Evolutionary conservation across 2,888 invertebrate species (phyloP).

Genomic region (Cephus pulcher): DNA sequence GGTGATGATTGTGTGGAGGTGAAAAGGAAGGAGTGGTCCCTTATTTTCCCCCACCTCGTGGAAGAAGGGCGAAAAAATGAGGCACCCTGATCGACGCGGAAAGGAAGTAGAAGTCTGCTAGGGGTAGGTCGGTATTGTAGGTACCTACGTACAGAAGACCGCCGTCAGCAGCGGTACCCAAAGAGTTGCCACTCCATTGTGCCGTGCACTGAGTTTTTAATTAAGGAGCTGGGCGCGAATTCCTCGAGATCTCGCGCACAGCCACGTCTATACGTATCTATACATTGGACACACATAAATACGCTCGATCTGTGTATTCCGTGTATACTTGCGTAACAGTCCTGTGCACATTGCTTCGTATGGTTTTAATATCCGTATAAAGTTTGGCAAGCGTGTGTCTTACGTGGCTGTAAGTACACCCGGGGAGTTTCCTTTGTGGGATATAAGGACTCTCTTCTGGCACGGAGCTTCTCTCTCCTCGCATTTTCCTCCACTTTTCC

Average conservation of each 20-base stretch:
- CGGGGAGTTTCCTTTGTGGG: slow-evolving; percentile 33
- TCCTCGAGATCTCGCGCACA: slow-evolving; percentile 47
- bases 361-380: too few species aligned
- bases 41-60: not conserved
- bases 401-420: too few species aligned
- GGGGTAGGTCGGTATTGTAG: slow-evolving; percentile 38
- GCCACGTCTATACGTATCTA: slow-evolving; percentile 12
- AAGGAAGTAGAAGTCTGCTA: slow-evolving; percentile 34
- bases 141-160: slow-evolving; percentile 27
- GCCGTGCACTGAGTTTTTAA: slow-evolving; percentile 60
- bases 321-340: too few species aligned
- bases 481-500: slow-evolving; percentile 29
- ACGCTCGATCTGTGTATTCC: not conserved
- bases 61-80: slow-evolving; percentile 10
- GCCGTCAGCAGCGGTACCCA: slow-evolving; percentile 36
- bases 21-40: slow-evolving; percentile 1
- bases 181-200: slow-evolving; percentile 63
- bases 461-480: slow-evolving; percentile 19
- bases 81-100: slow-evolving; percentile 23
- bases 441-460: slow-evolving; percentile 41
- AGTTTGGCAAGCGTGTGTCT: too few species aligned
- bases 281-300: slow-evolving; percentile 8
- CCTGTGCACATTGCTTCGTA: too few species aligned
- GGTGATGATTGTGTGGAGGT: not conserved
- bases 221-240: slow-evolving; percentile 56